Conservation (phyloP, 2,113 vertebrate genomes). For the Rhinoderma darwinii region DNA sequence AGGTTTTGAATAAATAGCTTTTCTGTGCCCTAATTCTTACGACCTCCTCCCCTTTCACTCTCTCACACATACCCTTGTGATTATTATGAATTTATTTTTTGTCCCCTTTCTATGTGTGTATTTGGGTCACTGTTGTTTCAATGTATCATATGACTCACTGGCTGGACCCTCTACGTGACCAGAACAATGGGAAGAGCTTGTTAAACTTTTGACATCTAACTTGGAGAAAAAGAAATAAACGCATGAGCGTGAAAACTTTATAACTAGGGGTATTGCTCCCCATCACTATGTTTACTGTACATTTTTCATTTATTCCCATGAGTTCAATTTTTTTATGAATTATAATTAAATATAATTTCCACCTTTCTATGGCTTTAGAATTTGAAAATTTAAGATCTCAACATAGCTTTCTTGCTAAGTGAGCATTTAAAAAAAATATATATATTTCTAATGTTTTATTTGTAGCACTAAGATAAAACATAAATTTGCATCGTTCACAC, state of each 20-base stretch:
- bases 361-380: not conserved
- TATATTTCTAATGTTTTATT: not conserved
- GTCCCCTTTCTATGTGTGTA: constrained; percentile 54
- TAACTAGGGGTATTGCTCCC: constrained; percentile 26
- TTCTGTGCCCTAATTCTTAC: constrained; percentile 77
- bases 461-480: not conserved
- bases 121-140: constrained; percentile 60
- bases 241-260: constrained; percentile 43
- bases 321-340: not conserved
- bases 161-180: constrained; percentile 41
- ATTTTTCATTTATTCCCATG: not conserved
- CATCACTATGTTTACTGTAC: not conserved
- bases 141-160: constrained; percentile 53
- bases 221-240: constrained; percentile 51
- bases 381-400: not conserved
- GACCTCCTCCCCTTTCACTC: not conserved
- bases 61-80: constrained; percentile 44
- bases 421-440: too few relatives aligned
- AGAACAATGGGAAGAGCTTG: constrained; percentile 59
- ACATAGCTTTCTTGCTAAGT: not conserved
- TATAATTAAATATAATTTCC: not conserved
- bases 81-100: constrained; percentile 57
- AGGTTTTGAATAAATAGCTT: constrained; percentile 69
- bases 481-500: too few relatives aligned
- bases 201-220: constrained; percentile 62